phyloP scores from a whole-genome alignment of 2,797 vertebrate genomes.

The Propithecus deckenii region DNA sequence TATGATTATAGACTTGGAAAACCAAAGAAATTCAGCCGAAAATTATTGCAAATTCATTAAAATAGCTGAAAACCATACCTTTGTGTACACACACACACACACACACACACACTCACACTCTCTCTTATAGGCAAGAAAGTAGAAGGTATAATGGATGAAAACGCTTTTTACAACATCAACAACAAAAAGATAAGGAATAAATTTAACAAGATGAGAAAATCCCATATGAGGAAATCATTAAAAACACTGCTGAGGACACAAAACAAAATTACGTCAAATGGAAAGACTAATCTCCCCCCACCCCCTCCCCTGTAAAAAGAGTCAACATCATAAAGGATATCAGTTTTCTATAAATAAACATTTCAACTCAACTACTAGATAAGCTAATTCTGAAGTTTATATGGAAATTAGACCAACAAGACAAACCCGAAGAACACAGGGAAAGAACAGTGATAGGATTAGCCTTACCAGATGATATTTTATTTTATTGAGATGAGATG shows the following conservation, averaged over 20 bases:
- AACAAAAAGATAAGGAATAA: not conserved
- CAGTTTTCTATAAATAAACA: not conserved
- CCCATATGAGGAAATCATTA: not conserved
- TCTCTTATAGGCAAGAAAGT: not conserved
- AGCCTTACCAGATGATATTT: not conserved
- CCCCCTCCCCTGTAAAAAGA: not conserved
- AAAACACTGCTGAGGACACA: not conserved
- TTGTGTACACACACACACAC: not conserved
- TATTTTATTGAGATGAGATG: not conserved
- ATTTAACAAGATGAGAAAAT: not conserved
- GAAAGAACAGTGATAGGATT: not conserved
- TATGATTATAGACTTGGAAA: not conserved
- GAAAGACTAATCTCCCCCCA: not conserved
- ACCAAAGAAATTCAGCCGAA: not conserved
- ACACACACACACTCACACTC: no score
- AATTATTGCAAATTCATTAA: not conserved
- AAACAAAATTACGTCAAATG: not conserved
- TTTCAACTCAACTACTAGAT: not conserved
- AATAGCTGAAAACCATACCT: not conserved
- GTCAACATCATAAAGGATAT: not conserved
- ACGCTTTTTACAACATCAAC: not conserved
- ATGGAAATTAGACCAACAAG: not conserved
- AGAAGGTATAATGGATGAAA: not conserved
- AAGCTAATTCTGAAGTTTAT: not conserved
- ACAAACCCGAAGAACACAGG: not conserved